Conservation (phyloP, 2,113 vertebrate genomes). For the Telmatochromis sp. region DNA sequence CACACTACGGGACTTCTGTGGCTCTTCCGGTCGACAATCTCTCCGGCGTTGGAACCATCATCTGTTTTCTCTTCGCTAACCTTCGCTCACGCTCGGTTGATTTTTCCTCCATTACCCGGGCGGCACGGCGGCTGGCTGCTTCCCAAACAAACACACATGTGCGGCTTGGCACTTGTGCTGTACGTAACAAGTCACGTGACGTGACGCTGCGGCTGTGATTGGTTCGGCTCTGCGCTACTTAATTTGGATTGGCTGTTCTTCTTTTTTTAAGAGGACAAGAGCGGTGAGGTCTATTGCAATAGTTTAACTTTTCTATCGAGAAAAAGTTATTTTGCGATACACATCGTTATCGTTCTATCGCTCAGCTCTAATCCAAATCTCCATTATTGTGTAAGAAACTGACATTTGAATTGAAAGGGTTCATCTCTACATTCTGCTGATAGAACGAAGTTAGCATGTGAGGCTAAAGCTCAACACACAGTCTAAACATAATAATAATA, state of each 20-base stretch:
- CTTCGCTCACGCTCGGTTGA: no score
- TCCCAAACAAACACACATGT: no score
- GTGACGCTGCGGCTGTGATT: no score
- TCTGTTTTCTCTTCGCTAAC: accelerated
- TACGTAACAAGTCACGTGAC: no score
- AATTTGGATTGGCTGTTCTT: no score
- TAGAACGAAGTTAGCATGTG: background rate
- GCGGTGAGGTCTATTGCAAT: accelerated
- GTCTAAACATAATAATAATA: background rate
- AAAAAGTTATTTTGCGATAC: accelerated
- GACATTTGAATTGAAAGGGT: background rate
- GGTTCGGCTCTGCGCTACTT: no score
- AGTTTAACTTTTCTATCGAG: no score
- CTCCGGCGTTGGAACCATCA: accelerated
- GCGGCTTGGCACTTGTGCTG: no score
- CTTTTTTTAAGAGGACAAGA: no score
- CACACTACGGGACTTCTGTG: accelerated
- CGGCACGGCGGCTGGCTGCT: no score
- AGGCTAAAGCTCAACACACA: background rate
- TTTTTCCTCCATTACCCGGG: no score
- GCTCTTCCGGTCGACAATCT: accelerated
- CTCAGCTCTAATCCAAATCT: background rate
- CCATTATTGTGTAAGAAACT: accelerated
- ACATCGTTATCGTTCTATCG: no score
- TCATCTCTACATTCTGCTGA: background rate